These are phyloP conservation scores for Pygmarrhopalites habei DNA, from an alignment of 1,140 invertebrate genomes.

Conservation along the genomic window DNA sequence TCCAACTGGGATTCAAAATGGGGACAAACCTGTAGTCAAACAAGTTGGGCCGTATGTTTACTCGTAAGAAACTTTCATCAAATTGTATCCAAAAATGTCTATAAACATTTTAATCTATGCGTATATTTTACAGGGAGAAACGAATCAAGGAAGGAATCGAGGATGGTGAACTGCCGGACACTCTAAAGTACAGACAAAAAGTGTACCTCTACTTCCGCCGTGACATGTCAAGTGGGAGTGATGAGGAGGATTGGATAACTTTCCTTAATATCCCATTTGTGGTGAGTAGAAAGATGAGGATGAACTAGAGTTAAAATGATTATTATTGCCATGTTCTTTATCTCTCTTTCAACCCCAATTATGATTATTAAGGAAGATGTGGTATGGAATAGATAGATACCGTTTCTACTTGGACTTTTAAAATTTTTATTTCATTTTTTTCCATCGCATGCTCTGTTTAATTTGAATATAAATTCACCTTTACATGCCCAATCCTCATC, in stretches of 20 bases:
- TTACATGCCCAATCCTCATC: too few species aligned
- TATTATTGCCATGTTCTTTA: background rate
- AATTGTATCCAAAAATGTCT: background rate
- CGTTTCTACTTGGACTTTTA: too few species aligned
- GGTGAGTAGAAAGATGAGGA: too few species aligned
- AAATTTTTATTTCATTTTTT: too few species aligned
- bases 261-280: slow-evolving; percentile 25
- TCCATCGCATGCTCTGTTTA: too few species aligned
- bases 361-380: too few species aligned
- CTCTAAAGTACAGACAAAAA: slow-evolving; percentile 13
- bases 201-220: slow-evolving; percentile 3
- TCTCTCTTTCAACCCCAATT: too few species aligned
- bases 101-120: background rate
- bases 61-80: slow-evolving; percentile 41
- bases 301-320: too few species aligned
- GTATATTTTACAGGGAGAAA: background rate
- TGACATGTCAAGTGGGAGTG: slow-evolving; percentile 2
- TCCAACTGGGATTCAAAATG: slow-evolving; percentile 43
- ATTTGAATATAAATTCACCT: too few species aligned
- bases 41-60: slow-evolving; percentile 50
- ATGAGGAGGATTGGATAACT: slow-evolving; percentile 10
- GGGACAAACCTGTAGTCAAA: slow-evolving; percentile 44
- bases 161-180: background rate
- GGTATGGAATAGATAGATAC: too few species aligned
- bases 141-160: slow-evolving; percentile 14